Evolutionary conservation across 2,888 invertebrate species (phyloP).

Genomic region (Tenthredo mesomela): DNA sequence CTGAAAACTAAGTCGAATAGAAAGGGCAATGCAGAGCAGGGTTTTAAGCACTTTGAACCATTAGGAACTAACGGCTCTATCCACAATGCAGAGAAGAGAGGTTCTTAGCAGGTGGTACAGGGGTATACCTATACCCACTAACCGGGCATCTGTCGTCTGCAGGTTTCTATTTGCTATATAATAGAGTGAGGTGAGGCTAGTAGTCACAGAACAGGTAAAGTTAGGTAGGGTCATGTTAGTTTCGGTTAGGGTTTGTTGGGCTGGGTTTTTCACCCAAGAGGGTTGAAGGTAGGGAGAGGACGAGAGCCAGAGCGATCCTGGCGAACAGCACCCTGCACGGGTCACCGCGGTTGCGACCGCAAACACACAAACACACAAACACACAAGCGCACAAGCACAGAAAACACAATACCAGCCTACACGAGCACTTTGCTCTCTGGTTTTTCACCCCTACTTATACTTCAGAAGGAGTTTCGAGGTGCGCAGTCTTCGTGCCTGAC

Average conservation of each 20-base stretch:
- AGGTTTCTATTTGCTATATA: constrained; percentile 24
- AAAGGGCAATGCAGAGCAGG: background rate
- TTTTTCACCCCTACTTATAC: background rate
- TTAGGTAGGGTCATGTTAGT: constrained; percentile 9
- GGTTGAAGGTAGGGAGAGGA: background rate
- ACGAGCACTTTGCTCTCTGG: constrained; percentile 21
- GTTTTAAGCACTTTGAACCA: constrained; percentile 17
- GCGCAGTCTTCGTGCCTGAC: background rate
- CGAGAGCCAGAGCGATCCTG: background rate
- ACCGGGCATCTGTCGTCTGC: constrained; percentile 17
- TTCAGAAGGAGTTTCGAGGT: constrained; percentile 1
- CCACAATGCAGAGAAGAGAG: constrained; percentile 12
- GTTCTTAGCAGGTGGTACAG: constrained; percentile 18
- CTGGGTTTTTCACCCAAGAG: background rate
- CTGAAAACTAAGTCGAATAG: background rate
- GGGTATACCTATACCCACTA: background rate
- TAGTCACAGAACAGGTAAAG: background rate
- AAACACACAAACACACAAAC: background rate
- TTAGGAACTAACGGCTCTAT: constrained; percentile 23
- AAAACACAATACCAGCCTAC: constrained; percentile 1
- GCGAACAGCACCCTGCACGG: constrained; percentile 8
- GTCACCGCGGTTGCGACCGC: constrained; percentile 26
- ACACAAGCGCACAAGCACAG: background rate
- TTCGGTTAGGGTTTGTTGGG: background rate
- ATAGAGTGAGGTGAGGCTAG: background rate